Percentiles rank a stretch among this genome's conserved stretches.
phyloP scores from a whole-genome alignment of 2,113 vertebrate genomes.

The Ahaetulla prasina region DNA sequence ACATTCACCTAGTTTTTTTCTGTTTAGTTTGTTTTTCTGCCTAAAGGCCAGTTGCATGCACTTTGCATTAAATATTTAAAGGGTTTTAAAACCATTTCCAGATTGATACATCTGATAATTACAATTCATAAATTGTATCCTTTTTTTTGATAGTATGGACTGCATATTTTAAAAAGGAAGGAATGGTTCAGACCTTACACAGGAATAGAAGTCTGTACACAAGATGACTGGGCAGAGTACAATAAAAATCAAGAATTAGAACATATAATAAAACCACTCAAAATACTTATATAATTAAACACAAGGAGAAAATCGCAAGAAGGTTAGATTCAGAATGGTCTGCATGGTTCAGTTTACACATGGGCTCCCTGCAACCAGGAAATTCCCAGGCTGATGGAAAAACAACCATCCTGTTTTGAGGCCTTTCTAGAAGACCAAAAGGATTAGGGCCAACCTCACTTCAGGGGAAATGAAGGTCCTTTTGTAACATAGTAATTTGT shows the following conservation, averaged over 20 bases:
- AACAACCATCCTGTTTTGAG: not conserved
- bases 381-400: not conserved
- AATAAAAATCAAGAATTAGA: not conserved
- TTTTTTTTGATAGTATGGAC: not conserved
- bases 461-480: not conserved
- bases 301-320: not conserved
- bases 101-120: not conserved
- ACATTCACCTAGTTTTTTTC: not conserved
- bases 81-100: not conserved
- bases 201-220: not conserved
- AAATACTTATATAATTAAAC: not conserved
- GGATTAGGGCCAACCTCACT: not conserved
- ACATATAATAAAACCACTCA: not conserved
- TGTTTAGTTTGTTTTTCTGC: not conserved
- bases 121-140: not conserved
- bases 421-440: not conserved
- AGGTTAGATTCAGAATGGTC: not conserved
- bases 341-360: not conserved
- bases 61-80: not conserved
- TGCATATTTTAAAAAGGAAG: not conserved
- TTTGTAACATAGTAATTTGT: not conserved
- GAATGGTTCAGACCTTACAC: not conserved
- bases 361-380: not conserved
- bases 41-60: not conserved
- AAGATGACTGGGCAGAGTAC: not conserved